Evolutionary conservation across 2,113 vertebrate genomes (phyloP).

Genomic region (Rhinolophus ferrumequinum): DNA sequence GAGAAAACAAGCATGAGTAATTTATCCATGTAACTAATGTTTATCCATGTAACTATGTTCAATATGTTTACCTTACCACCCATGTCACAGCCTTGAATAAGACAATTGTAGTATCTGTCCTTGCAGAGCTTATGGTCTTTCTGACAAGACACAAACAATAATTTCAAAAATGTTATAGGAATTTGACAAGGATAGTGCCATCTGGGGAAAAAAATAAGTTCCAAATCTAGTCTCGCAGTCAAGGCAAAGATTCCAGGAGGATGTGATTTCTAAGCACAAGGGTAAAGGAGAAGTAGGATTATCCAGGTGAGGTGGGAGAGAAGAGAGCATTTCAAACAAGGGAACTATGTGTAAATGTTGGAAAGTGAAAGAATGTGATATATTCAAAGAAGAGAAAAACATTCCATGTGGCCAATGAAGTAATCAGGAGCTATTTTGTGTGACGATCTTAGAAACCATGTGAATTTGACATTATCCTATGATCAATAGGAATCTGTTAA

Average conservation of each 20-base stretch:
- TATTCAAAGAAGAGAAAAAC: not conserved
- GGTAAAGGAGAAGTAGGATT: not conserved
- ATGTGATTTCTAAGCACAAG: not conserved
- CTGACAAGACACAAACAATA: not conserved
- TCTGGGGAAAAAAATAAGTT: not conserved
- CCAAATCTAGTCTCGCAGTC: not conserved
- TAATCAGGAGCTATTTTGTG: not conserved
- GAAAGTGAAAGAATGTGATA: not conserved
- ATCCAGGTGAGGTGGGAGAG: not conserved
- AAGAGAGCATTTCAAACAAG: not conserved
- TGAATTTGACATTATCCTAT: not conserved
- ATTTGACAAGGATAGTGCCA: not conserved
- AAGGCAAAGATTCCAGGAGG: not conserved
- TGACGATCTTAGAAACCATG: not conserved
- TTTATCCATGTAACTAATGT: not conserved
- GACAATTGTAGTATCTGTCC: not conserved
- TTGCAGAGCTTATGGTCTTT: not conserved
- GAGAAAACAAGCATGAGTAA: not conserved
- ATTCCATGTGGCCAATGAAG: not conserved
- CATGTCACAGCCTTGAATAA: not conserved
- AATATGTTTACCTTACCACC: not conserved
- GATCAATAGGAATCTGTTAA: not conserved
- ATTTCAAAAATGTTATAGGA: not conserved
- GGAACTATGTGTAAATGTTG: not conserved
- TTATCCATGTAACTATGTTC: not conserved